phyloP scores from a whole-genome alignment of 1,140 invertebrate genomes.

The Lordiphosa stackelbergi region DNA sequence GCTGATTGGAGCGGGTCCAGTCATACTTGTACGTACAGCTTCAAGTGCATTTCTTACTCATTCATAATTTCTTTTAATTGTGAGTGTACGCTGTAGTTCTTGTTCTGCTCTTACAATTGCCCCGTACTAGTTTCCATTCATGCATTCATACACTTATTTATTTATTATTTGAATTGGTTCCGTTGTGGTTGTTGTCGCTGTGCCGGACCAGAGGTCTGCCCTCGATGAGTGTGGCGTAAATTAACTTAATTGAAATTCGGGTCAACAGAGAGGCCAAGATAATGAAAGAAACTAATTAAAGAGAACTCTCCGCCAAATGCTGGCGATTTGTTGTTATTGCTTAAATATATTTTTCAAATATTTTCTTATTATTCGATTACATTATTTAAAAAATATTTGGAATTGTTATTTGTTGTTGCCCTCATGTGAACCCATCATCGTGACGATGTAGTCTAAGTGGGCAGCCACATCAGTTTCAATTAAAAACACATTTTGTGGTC shows the following conservation, averaged over 20 bases:
- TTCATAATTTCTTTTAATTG: slow-evolving; percentile 74
- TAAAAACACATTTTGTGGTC: slow-evolving; percentile 74
- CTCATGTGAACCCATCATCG: slow-evolving; percentile 47
- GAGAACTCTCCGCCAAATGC: slow-evolving; percentile 38
- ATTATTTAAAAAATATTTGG: slow-evolving; percentile 22
- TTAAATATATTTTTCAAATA: slow-evolving; percentile 67
- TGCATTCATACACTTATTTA: slow-evolving; percentile 54
- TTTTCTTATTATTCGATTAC: slow-evolving; percentile 72
- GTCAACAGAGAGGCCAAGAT: slow-evolving; percentile 77
- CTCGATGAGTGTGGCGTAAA: slow-evolving; percentile 53
- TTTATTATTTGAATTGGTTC: slow-evolving; percentile 52
- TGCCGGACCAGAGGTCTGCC: slow-evolving; percentile 11
- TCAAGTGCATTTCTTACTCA: slow-evolving; percentile 62
- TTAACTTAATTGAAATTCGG: slow-evolving; percentile 77
- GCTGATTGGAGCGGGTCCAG: slow-evolving; percentile 27
- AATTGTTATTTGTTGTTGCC: slow-evolving; percentile 70
- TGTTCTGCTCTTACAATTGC: slow-evolving; percentile 33
- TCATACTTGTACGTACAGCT: slow-evolving; percentile 11
- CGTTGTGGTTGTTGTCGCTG: slow-evolving; percentile 1
- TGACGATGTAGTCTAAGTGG: slow-evolving; percentile 15
- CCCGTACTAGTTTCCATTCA: slow-evolving; percentile 25
- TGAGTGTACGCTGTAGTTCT: slow-evolving; percentile 5
- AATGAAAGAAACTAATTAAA: slow-evolving; percentile 77
- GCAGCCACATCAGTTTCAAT: slow-evolving; percentile 63
- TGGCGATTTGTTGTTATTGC: slow-evolving; percentile 42